Evolutionary conservation across 30 jellyfish, hydroid and myxozoan species (phyloP).

Genomic region (Haliclystus octoradiatus): DNA sequence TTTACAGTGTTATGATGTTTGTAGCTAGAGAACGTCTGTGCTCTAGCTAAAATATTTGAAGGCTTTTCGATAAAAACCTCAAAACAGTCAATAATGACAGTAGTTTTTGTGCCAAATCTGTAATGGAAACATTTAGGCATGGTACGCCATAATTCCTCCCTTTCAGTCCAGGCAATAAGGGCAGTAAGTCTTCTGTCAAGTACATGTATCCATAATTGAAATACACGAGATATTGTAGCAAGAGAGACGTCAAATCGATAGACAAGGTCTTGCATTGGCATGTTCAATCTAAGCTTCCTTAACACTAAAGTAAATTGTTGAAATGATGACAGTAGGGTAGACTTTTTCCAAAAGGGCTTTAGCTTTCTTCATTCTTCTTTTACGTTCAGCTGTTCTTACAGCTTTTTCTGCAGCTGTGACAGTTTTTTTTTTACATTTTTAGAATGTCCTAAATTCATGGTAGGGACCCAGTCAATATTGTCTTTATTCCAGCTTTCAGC

Average conservation of each 20-base stretch:
- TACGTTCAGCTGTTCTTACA: constrained; percentile 5
- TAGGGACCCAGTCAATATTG: constrained; percentile 8
- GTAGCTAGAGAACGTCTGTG: too few relatives aligned
- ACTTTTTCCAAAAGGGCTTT: constrained; percentile 10
- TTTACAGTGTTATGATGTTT: constrained; percentile 39
- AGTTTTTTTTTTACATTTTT: constrained; percentile 1
- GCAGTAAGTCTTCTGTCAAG: constrained; percentile 28
- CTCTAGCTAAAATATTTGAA: constrained; percentile 29
- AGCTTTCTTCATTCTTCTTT: too few relatives aligned
- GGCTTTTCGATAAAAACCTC: constrained; percentile 26
- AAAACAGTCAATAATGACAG: too few relatives aligned
- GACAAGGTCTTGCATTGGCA: constrained; percentile 24
- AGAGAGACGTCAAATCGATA: constrained; percentile 20
- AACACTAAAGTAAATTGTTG: constrained; percentile 27
- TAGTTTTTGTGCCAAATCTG: too few relatives aligned
- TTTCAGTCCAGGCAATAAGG: constrained; percentile 34
- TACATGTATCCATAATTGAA: constrained; percentile 27
- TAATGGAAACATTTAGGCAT: too few relatives aligned
- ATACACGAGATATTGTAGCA: constrained; percentile 27
- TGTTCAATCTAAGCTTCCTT: constrained; percentile 17
- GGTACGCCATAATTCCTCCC: constrained; percentile 25
- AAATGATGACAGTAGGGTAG: constrained; percentile 9
- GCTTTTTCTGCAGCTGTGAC: constrained; percentile 8
- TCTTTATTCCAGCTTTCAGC: constrained; percentile 12
- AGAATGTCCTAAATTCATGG: constrained; percentile 7